phyloP scores from a whole-genome alignment of 2,888 invertebrate species.

The Temnothorax rugatulus region DNA sequence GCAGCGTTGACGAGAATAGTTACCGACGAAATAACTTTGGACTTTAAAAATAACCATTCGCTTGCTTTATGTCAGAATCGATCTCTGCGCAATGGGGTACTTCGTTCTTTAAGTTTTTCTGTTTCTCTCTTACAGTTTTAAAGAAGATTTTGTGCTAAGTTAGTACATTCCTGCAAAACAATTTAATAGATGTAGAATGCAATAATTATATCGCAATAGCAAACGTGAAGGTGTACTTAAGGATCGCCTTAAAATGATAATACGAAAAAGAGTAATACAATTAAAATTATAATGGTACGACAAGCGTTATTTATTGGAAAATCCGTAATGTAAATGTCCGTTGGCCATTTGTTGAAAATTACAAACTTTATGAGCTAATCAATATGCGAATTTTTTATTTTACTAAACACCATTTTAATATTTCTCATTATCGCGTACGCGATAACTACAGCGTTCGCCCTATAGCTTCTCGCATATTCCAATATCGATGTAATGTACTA shows the following conservation, averaged over 20 bases:
- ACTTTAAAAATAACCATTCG: constrained; percentile 4
- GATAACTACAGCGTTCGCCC: neutral
- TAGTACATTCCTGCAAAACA: neutral
- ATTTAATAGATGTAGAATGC: neutral
- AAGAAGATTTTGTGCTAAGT: neutral
- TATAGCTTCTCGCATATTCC: neutral
- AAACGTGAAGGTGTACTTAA: neutral
- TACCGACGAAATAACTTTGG: neutral
- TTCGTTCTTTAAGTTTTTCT: constrained; percentile 14
- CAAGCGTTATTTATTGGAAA: neutral
- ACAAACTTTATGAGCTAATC: constrained; percentile 24
- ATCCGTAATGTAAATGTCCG: neutral
- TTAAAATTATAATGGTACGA: neutral
- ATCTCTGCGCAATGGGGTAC: neutral
- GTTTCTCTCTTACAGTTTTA: neutral
- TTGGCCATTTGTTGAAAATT: constrained; percentile 10
- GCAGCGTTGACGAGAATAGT: neutral
- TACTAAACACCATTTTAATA: constrained; percentile 28
- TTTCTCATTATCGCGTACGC: constrained; percentile 1
- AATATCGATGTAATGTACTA: constrained; percentile 4
- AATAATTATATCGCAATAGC: neutral
- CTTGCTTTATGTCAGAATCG: constrained; percentile 20
- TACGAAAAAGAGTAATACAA: neutral
- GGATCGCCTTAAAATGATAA: neutral
- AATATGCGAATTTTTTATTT: constrained; percentile 33